Conservation (phyloP, 23 tunicate species). For the Halocynthia aurantium region DNA sequence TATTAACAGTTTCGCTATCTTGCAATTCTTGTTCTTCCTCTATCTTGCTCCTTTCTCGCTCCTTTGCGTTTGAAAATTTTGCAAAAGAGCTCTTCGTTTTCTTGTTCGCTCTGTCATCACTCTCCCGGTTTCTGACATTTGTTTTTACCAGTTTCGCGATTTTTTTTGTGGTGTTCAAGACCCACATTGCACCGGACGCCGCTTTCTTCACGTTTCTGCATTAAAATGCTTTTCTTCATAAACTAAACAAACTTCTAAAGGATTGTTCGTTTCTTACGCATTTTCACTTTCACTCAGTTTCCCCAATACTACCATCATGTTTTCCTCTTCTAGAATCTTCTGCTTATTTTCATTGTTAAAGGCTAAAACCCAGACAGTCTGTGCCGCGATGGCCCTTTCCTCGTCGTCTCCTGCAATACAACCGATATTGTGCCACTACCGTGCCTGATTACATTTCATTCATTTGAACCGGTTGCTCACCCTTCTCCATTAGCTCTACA, state of each 20-base stretch:
- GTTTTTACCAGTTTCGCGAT: not conserved
- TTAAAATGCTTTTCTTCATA: not conserved
- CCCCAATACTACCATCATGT: not conserved
- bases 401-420: constrained; percentile 25
- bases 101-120: not conserved
- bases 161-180: constrained; percentile 14
- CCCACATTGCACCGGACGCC: constrained; percentile 59
- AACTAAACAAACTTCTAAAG: not conserved
- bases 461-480: constrained; percentile 3
- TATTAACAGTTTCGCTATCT: too few relatives aligned
- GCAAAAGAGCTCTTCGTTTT: too few relatives aligned
- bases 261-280: not conserved
- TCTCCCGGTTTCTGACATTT: constrained; percentile 9
- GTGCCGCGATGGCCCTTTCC: constrained; percentile 35
- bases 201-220: constrained; percentile 29
- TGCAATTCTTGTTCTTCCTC: too few relatives aligned
- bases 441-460: not conserved
- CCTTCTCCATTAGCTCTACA: constrained; percentile 22
- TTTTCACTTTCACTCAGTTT: not conserved
- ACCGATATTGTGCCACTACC: too few relatives aligned
- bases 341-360: constrained; percentile 36
- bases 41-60: too few relatives aligned
- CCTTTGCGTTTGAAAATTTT: too few relatives aligned
- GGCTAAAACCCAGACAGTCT: constrained; percentile 58
- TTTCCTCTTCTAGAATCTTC: not conserved